Evolutionary conservation across 2,797 vertebrate species (phyloP).

Genomic region (Cyclura pinguis): DNA sequence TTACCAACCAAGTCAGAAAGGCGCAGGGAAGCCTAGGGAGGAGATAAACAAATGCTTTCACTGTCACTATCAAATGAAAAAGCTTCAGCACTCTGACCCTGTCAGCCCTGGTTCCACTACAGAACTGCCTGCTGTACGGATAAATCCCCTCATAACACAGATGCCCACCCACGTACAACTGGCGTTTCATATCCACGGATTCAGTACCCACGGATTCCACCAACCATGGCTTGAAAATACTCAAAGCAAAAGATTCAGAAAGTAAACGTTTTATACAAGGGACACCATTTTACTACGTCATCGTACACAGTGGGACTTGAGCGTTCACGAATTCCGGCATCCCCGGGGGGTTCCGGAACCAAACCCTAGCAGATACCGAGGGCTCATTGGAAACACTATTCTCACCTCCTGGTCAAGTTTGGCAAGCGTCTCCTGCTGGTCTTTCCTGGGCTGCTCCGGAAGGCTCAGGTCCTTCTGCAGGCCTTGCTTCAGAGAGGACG

Average conservation of each 20-base stretch:
- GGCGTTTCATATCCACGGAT: too few species aligned
- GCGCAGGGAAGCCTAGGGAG: neutral
- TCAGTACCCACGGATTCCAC: too few species aligned
- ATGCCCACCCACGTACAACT: too few species aligned
- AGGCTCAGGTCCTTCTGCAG: constrained; percentile 9
- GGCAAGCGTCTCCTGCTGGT: constrained; percentile 20
- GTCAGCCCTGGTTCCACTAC: neutral
- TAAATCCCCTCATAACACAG: neutral
- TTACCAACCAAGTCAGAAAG: neutral
- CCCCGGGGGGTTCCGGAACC: too few species aligned
- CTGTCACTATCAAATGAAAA: neutral
- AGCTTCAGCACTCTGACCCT: neutral
- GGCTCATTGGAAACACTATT: neutral
- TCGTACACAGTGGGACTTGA: too few species aligned
- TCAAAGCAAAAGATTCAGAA: too few species aligned
- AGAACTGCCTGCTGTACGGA: too few species aligned
- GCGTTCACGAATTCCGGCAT: too few species aligned
- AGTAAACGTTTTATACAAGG: too few species aligned
- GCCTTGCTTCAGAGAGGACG: constrained; percentile 27
- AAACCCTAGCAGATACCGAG: too few species aligned
- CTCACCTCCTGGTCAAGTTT: constrained; percentile 66
- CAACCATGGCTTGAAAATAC: too few species aligned
- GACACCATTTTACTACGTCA: too few species aligned
- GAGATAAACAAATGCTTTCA: neutral
- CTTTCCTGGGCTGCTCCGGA: neutral